These are phyloP conservation scores for Carassius auratus DNA, from an alignment of 2,113 vertebrate genomes.

Conservation along the genomic window DNA sequence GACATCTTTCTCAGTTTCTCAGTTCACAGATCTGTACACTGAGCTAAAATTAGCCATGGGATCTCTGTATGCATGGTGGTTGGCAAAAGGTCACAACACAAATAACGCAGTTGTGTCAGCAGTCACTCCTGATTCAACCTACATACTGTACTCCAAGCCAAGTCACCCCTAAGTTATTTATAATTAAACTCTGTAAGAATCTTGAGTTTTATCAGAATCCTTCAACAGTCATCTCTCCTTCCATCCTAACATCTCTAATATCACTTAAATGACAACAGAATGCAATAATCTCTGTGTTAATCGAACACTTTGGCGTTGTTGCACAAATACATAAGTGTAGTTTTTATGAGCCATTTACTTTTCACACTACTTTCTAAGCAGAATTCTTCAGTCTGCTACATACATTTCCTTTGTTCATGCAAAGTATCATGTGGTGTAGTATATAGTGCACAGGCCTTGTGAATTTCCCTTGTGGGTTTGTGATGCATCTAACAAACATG, in stretches of 20 bases:
- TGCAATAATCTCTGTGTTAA: background rate
- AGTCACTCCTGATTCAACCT: no score
- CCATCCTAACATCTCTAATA: background rate
- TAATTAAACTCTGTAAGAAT: background rate
- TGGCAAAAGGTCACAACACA: no score
- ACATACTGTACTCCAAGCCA: background rate
- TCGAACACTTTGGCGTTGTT: background rate
- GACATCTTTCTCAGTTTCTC: background rate
- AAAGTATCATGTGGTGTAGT: background rate
- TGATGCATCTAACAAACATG: no score
- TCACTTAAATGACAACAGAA: background rate
- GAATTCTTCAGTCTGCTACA: background rate
- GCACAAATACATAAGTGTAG: background rate
- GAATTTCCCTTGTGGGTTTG: background rate
- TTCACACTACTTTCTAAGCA: no score
- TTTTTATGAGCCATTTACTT: background rate
- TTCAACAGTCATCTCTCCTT: background rate
- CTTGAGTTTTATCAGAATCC: background rate
- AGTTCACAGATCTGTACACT: background rate
- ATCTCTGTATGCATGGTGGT: no score
- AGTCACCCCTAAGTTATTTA: background rate
- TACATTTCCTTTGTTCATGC: background rate
- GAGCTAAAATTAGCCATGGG: no score
- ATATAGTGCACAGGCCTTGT: background rate
- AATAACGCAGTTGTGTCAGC: no score